phyloP scores from a whole-genome alignment of 2,888 invertebrate species.

The Taphrorychus bicolor region DNA sequence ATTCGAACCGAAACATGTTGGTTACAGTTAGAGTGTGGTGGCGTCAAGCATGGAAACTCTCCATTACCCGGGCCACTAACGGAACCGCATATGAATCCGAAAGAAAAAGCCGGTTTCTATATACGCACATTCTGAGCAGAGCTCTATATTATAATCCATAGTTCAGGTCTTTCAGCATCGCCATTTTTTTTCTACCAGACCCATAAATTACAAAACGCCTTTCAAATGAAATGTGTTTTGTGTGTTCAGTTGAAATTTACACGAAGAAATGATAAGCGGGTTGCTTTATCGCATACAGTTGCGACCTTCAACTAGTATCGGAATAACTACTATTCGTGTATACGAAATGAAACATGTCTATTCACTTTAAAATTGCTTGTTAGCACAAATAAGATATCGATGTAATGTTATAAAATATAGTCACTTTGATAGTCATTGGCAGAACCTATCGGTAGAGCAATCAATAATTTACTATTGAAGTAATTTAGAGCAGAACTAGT shows the following conservation, averaged over 20 bases:
- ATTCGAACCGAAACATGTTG: not conserved
- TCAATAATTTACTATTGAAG: not conserved
- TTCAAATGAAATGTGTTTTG: constrained; percentile 33
- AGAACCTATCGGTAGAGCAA: not conserved
- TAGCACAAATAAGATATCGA: not conserved
- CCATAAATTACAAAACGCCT: constrained; percentile 8
- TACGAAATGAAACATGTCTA: constrained; percentile 37
- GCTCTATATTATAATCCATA: not conserved
- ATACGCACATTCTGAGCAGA: too few relatives aligned
- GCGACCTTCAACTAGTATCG: constrained; percentile 35
- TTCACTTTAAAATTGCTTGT: constrained; percentile 36
- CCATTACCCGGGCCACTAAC: not conserved
- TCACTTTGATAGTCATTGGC: not conserved
- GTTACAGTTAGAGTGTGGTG: not conserved
- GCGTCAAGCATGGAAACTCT: not conserved
- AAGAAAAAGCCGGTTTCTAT: not conserved
- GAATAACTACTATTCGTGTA: constrained; percentile 27
- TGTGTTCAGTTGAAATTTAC: constrained; percentile 29
- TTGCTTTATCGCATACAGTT: constrained; percentile 36
- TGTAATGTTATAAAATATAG: not conserved
- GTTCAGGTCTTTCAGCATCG: not conserved
- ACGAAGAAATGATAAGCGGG: constrained; percentile 33
- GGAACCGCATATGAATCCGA: not conserved
- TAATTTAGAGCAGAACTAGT: not conserved
- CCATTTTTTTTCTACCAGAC: not conserved